These are phyloP conservation scores for Medauroidea extradentata DNA, from an alignment of 1,140 invertebrate genomes.

Conservation along the genomic window DNA sequence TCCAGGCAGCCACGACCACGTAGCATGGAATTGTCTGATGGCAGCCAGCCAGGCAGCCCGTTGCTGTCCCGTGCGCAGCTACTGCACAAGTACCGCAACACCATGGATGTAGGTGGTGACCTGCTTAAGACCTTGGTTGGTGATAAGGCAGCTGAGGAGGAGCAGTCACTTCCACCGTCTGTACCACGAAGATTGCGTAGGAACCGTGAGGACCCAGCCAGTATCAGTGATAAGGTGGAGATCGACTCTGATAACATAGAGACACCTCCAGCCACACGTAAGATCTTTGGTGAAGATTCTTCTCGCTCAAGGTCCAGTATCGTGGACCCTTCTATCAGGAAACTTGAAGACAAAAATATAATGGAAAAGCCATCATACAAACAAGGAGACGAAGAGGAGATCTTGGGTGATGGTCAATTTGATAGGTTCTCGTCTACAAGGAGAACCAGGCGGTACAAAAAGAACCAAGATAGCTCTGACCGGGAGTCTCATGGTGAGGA, in stretches of 20 bases:
- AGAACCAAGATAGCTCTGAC: constrained; percentile 48
- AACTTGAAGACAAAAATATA: background rate
- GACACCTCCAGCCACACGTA: constrained; percentile 75
- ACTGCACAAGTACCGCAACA: constrained; percentile 27
- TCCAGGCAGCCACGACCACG: constrained; percentile 22
- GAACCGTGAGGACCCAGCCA: constrained; percentile 42
- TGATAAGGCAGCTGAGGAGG: constrained; percentile 22
- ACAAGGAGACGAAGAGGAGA: constrained; percentile 11
- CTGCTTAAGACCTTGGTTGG: constrained; percentile 27
- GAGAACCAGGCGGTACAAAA: constrained; percentile 75
- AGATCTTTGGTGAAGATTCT: constrained; percentile 41
- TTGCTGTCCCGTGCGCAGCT: constrained; percentile 19
- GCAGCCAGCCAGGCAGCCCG: constrained; percentile 1
- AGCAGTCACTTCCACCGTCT: constrained; percentile 36
- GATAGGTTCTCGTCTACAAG: constrained; percentile 76
- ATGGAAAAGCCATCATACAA: background rate
- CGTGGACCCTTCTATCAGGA: background rate
- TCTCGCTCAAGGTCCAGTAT: background rate
- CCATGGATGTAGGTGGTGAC: constrained; percentile 26
- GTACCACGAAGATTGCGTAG: constrained; percentile 32
- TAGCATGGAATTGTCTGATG: background rate
- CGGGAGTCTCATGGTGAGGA: constrained; percentile 1
- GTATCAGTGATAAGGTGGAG: constrained; percentile 62
- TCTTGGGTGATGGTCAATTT: constrained; percentile 60
- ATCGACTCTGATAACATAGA: constrained; percentile 89